A percentile compares a stretch with the other conserved stretches of the same genome.
These are phyloP conservation scores for Cylloceria caligata DNA, from an alignment of 2,888 invertebrate genomes.

Conservation along the genomic window DNA sequence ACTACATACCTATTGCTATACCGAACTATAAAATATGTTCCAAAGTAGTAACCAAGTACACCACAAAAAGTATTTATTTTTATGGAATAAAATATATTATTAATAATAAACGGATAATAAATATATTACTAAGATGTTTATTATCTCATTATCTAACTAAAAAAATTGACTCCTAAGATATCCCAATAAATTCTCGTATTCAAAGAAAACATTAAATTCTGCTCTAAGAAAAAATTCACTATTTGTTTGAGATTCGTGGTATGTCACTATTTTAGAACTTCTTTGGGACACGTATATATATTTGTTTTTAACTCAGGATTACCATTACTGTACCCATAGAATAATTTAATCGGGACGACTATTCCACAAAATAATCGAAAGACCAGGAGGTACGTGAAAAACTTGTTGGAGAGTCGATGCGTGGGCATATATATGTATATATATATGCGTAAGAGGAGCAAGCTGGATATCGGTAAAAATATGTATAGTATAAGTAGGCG, in stretches of 20 bases:
- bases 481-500: slow-evolving; percentile 46
- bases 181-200: not conserved
- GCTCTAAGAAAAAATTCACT: not conserved
- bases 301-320: no score
- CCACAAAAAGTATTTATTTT: not conserved
- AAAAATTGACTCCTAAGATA: not conserved
- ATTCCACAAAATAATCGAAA: slow-evolving; percentile 15
- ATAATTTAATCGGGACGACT: not conserved
- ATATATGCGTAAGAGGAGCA: slow-evolving; percentile 3
- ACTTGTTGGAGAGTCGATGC: no score
- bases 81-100: not conserved
- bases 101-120: no score
- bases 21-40: not conserved
- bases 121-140: no score
- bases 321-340: no score
- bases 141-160: not conserved
- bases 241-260: not conserved
- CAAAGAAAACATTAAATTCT: no score
- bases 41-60: not conserved
- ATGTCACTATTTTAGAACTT: not conserved
- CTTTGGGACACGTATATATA: not conserved
- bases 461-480: slow-evolving; percentile 44
- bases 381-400: slow-evolving; percentile 20
- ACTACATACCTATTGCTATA: not conserved
- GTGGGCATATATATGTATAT: not conserved